A percentile compares a stretch with the other conserved stretches of the same genome.
Evolutionary conservation across 2,113 vertebrate species (phyloP).

Genomic region (Notothenia rossii): DNA sequence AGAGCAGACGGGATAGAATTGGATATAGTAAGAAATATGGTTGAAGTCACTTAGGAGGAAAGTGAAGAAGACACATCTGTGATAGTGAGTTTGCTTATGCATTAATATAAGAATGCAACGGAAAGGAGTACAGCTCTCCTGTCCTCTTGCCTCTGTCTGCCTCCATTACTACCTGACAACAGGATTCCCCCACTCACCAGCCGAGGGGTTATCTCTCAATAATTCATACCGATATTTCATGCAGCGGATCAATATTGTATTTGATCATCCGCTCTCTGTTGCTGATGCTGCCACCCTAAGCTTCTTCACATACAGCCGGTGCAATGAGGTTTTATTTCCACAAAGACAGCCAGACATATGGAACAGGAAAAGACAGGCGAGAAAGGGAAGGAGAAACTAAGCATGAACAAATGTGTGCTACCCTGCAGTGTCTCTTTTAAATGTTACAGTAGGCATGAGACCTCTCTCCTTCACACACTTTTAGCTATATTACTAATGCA

Average conservation of each 20-base stretch:
- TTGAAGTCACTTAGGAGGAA: constrained; percentile 37
- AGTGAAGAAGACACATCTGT: constrained; percentile 42
- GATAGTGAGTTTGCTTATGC: constrained; percentile 37
- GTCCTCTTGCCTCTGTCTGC: constrained; percentile 9
- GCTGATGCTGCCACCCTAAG: constrained; percentile 46
- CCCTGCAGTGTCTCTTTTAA: constrained; percentile 25
- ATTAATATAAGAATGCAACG: constrained; percentile 33
- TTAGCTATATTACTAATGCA: constrained; percentile 61
- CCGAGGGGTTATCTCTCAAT: constrained; percentile 68
- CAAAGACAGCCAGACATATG: constrained; percentile 3
- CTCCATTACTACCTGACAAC: constrained; percentile 36
- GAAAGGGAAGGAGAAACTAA: not conserved
- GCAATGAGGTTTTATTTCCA: constrained; percentile 2
- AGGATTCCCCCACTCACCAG: constrained; percentile 53
- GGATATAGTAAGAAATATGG: constrained; percentile 37
- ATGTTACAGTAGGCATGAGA: constrained; percentile 14
- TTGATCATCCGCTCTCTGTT: constrained; percentile 61
- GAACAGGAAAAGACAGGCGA: not conserved
- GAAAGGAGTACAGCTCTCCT: constrained; percentile 36
- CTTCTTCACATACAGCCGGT: constrained; percentile 30
- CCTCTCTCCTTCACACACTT: constrained; percentile 41
- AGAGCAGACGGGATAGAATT: constrained; percentile 21
- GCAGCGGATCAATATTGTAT: constrained; percentile 77
- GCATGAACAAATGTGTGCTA: constrained; percentile 39
- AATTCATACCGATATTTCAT: constrained; percentile 73